These are phyloP conservation scores for Meriones psammophilus DNA, from an alignment of 2,797 vertebrate species.

Conservation along the genomic window DNA sequence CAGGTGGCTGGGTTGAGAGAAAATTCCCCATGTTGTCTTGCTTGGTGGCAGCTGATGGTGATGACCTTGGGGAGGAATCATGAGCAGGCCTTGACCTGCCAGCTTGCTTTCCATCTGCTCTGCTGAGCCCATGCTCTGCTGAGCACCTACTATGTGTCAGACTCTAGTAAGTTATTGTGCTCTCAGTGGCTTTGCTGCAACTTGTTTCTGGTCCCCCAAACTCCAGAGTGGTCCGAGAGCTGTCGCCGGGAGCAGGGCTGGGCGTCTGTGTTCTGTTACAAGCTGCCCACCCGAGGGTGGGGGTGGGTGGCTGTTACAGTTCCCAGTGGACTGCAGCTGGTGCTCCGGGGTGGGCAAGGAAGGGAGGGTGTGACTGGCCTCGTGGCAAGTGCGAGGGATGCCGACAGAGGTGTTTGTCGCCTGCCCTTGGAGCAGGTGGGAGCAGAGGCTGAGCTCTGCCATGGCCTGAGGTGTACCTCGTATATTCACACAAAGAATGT, in stretches of 20 bases:
- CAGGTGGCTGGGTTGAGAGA: neutral
- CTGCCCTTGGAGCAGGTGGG: rapidly evolving
- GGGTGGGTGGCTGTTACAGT: too few relatives aligned
- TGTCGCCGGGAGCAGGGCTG: too few relatives aligned
- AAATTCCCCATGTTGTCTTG: neutral
- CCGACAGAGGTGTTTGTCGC: rapidly evolving
- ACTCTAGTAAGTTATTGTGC: neutral
- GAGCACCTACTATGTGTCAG: neutral
- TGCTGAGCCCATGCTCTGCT: too few relatives aligned
- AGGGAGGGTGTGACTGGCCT: neutral
- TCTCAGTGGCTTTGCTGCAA: neutral
- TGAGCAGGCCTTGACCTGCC: neutral
- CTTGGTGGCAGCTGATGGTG: neutral
- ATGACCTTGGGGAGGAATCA: neutral
- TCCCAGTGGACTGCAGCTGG: neutral
- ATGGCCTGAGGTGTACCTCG: neutral
- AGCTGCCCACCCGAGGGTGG: neutral
- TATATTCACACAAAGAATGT: neutral
- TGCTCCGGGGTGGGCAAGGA: too few relatives aligned
- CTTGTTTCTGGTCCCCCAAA: neutral
- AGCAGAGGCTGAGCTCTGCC: neutral
- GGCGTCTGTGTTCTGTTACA: neutral
- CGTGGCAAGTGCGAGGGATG: neutral
- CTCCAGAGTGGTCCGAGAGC: neutral
- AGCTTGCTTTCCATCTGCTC: neutral